Conservation (phyloP, 2,888 invertebrate genomes). For the Plagodis pulveraria region DNA sequence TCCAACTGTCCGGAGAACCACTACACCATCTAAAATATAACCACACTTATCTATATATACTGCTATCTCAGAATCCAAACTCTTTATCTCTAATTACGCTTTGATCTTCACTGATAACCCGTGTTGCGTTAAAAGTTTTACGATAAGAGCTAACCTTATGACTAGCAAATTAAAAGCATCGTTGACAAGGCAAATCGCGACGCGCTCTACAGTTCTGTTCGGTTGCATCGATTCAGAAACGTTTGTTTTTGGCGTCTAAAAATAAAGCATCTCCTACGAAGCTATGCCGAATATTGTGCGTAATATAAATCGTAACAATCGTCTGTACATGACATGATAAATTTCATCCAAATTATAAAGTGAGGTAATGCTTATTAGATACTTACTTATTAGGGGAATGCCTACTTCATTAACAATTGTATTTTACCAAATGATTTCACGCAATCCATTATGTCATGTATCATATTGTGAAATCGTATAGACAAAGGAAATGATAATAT, state of each 20-base stretch:
- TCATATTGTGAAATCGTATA: too few species aligned
- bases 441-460: too few species aligned
- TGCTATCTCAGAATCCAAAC: constrained; percentile 15
- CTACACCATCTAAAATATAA: constrained; percentile 60
- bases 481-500: too few species aligned
- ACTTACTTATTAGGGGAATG: too few species aligned
- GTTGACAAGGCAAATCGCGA: constrained; percentile 52
- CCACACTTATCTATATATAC: constrained; percentile 32
- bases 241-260: constrained; percentile 44
- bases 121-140: constrained; percentile 8
- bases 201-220: constrained; percentile 45
- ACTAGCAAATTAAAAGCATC: constrained; percentile 53
- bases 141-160: constrained; percentile 52
- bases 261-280: constrained; percentile 51
- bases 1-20: constrained; percentile 48
- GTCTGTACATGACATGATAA: too few species aligned
- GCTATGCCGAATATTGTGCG: constrained; percentile 21
- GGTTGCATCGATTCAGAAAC: constrained; percentile 42
- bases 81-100: constrained; percentile 18
- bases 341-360: too few species aligned
- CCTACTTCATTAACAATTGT: too few species aligned
- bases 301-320: constrained; percentile 12
- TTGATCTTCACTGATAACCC: constrained; percentile 23
- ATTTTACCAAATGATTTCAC: too few species aligned
- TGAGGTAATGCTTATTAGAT: too few species aligned